Conservation (phyloP, 1,140 invertebrate genomes). For the Drosophila watanabei region DNA sequence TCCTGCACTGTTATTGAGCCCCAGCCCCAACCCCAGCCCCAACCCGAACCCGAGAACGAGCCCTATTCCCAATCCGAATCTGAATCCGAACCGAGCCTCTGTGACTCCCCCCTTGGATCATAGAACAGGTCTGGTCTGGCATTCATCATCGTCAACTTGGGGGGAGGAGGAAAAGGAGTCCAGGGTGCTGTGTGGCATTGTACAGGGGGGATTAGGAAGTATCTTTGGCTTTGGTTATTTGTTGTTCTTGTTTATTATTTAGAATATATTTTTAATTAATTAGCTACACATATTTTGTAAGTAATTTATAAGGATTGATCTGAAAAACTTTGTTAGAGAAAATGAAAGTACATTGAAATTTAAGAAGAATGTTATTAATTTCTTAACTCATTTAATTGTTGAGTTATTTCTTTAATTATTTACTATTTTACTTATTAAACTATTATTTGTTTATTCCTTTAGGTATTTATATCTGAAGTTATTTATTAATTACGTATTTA, state of each 20-base stretch:
- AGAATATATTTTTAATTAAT: background rate
- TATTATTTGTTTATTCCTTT: too few species aligned
- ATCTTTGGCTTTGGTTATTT: background rate
- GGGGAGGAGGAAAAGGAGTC: too few species aligned
- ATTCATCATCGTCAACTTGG: slow-evolving; percentile 39
- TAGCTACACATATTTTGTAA: background rate
- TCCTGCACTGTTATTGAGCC: slow-evolving; percentile 24
- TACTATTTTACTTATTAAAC: background rate
- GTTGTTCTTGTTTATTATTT: background rate
- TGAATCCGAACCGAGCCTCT: background rate
- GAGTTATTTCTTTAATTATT: background rate
- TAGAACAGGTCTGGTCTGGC: slow-evolving; percentile 33
- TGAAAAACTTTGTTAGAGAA: background rate
- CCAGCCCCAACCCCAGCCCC: background rate
- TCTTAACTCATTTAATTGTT: too few species aligned
- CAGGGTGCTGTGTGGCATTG: too few species aligned
- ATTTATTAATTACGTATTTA: too few species aligned
- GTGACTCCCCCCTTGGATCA: background rate
- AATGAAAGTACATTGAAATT: too few species aligned
- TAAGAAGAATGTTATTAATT: too few species aligned
- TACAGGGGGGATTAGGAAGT: slow-evolving; percentile 1
- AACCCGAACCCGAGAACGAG: background rate
- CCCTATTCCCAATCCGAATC: background rate
- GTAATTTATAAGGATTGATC: too few species aligned
- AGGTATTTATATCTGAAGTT: too few species aligned